Evolutionary conservation across 2,113 vertebrate species (phyloP).

Genomic region (Dipodomys stephensi): DNA sequence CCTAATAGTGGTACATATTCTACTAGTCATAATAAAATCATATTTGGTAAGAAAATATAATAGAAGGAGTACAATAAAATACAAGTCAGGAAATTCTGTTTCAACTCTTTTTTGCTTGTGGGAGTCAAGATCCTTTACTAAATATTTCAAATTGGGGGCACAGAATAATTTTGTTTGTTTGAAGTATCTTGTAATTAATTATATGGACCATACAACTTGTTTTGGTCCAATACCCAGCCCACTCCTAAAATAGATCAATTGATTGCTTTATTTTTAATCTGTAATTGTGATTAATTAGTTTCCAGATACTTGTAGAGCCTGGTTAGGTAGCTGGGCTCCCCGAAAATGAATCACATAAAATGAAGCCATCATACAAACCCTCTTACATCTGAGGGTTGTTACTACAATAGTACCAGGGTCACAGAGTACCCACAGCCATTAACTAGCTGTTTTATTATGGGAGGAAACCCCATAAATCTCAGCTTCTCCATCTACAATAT

Average conservation of each 20-base stretch:
- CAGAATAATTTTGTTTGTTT: neutral
- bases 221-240: neutral
- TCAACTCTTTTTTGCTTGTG: neutral
- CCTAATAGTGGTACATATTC: neutral
- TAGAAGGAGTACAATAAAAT: neutral
- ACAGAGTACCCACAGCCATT: neutral
- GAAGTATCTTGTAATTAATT: neutral
- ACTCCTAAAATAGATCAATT: neutral
- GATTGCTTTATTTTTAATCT: neutral
- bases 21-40: neutral
- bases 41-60: slow-evolving; percentile 4
- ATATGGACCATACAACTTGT: neutral
- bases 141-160: neutral
- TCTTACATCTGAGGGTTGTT: neutral
- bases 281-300: neutral
- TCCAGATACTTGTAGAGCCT: neutral
- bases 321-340: neutral
- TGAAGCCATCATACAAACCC: neutral
- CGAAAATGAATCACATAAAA: neutral
- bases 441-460: neutral
- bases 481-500: slow-evolving; percentile 6
- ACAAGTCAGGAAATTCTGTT: neutral
- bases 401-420: neutral
- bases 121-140: neutral
- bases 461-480: neutral